phyloP scores from a whole-genome alignment of 2,113 vertebrate genomes.

The Lepus timidus region DNA sequence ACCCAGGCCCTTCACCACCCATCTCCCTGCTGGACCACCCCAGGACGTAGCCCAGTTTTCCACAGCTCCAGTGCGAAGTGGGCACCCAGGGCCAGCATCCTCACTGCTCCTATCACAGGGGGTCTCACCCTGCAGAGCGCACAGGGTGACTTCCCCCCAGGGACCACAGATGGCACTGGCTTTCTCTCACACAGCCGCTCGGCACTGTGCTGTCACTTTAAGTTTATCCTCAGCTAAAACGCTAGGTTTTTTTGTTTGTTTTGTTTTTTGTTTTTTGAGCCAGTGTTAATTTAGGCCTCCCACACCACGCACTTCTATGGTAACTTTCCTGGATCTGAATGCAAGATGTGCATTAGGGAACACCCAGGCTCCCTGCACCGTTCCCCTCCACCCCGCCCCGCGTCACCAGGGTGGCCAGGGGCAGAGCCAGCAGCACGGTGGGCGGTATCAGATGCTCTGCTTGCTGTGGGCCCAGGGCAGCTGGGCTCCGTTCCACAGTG shows the following conservation, averaged over 20 bases:
- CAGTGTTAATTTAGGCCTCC: neutral
- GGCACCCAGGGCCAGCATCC: neutral
- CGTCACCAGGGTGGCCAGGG: neutral
- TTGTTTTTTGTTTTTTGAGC: neutral
- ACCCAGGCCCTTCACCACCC: neutral
- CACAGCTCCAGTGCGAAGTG: neutral
- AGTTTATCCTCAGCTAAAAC: conserved; percentile 29
- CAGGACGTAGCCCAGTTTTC: neutral
- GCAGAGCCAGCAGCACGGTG: neutral
- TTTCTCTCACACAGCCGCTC: neutral
- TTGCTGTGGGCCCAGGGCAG: neutral
- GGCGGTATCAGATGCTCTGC: neutral
- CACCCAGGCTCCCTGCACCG: neutral
- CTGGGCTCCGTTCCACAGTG: neutral
- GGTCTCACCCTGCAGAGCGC: neutral
- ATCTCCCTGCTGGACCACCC: neutral
- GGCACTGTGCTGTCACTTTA: neutral
- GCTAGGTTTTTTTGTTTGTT: neutral
- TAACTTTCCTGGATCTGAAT: conserved; percentile 24
- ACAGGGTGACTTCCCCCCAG: neutral
- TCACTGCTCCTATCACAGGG: neutral
- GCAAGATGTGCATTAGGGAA: neutral
- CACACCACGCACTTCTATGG: neutral
- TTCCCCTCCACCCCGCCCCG: rapidly evolving
- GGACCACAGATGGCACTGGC: neutral